A percentile compares a stretch with the other conserved stretches of the same genome.
Evolutionary conservation across 2,113 vertebrate genomes (phyloP).

Genomic region (Elephas maximus): DNA sequence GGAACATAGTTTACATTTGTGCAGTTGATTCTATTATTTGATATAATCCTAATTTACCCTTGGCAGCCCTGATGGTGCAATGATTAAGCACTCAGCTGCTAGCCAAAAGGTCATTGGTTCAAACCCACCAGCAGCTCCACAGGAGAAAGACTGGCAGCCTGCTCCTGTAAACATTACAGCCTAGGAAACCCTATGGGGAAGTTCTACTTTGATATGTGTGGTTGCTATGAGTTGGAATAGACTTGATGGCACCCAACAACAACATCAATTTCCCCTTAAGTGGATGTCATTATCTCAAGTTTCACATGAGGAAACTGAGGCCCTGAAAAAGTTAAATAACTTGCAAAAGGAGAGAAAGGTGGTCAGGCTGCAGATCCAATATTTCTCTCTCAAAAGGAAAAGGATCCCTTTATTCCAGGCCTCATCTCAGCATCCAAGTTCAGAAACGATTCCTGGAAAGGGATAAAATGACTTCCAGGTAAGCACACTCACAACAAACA

Average conservation of each 20-base stretch:
- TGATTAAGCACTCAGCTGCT: neutral
- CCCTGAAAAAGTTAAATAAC: neutral
- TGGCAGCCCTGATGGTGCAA: neutral
- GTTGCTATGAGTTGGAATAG: neutral
- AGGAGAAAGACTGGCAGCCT: neutral
- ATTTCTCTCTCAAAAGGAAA: neutral
- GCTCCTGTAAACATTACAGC: neutral
- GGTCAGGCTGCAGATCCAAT: neutral
- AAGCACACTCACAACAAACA: neutral
- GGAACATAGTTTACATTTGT: neutral
- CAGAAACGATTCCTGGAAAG: neutral
- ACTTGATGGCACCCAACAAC: neutral
- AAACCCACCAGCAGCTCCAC: neutral
- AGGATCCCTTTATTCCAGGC: neutral
- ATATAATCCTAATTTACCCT: neutral
- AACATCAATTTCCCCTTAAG: neutral
- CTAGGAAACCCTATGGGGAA: neutral
- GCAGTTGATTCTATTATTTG: neutral
- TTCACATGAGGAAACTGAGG: neutral
- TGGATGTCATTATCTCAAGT: neutral
- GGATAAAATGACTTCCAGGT: neutral
- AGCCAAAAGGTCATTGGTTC: neutral
- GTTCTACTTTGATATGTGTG: neutral
- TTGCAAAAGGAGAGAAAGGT: neutral
- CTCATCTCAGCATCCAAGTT: neutral